Evolutionary conservation across 2,888 invertebrate species (phyloP).

Genomic region (Polydrusus tereticollis): DNA sequence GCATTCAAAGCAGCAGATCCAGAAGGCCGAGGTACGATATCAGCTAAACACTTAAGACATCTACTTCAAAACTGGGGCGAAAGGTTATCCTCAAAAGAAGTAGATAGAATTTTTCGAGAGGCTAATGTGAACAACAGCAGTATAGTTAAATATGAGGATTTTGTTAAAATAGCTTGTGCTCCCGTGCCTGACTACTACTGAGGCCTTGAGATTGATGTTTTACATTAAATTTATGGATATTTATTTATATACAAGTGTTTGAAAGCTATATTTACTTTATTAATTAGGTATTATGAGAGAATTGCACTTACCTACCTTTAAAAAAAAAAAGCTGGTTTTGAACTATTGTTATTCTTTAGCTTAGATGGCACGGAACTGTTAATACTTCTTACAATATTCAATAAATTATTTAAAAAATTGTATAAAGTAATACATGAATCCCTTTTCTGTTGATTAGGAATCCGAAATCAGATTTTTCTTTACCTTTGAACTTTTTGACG

Average conservation of each 20-base stretch:
- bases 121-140: slow-evolving; percentile 88
- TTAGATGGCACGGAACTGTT: background rate
- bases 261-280: slow-evolving; percentile 5
- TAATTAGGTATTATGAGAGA: slow-evolving; percentile 27
- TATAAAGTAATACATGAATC: background rate
- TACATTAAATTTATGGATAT: background rate
- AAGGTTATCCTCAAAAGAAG: slow-evolving; percentile 81
- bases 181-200: slow-evolving; percentile 94
- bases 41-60: slow-evolving; percentile 86
- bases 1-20: slow-evolving; percentile 92
- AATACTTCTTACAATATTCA: background rate
- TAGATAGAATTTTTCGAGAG: slow-evolving; percentile 92
- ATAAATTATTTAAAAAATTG: background rate
- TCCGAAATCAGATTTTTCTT: slow-evolving; percentile 5
- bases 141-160: slow-evolving; percentile 89
- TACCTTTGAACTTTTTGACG: slow-evolving; percentile 35
- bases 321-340: too few species aligned
- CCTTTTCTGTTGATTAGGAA: background rate
- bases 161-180: slow-evolving; percentile 92
- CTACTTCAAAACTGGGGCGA: slow-evolving; percentile 94
- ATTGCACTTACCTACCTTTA: slow-evolving; percentile 10
- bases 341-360: background rate
- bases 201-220: background rate
- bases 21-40: slow-evolving; percentile 79
- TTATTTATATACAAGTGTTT: slow-evolving; percentile 8